Percentiles rank a stretch among this genome's conserved stretches.
These are phyloP conservation scores for Lepidochrysops patricia DNA, from an alignment of 2,888 invertebrate species.

Conservation along the genomic window DNA sequence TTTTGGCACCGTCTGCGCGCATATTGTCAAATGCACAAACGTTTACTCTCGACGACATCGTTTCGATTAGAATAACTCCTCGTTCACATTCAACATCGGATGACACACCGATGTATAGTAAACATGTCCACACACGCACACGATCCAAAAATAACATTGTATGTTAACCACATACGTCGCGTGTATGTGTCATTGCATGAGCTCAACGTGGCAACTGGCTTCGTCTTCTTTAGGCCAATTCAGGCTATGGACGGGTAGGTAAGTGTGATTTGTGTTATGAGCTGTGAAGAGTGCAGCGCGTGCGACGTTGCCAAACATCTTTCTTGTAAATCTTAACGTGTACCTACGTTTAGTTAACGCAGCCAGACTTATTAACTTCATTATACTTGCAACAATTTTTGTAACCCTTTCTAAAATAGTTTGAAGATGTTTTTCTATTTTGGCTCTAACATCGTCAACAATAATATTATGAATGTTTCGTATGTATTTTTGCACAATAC, in stretches of 20 bases:
- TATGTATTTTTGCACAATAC: not conserved
- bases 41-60: slow-evolving; percentile 31
- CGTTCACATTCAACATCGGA: slow-evolving; percentile 55
- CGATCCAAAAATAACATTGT: slow-evolving; percentile 65
- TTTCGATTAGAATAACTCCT: slow-evolving; percentile 54
- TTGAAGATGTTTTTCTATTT: not conserved
- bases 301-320: slow-evolving; percentile 17
- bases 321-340: not conserved
- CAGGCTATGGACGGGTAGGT: slow-evolving; percentile 43
- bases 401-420: not conserved
- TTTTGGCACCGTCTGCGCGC: slow-evolving; percentile 16
- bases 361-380: not conserved
- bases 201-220: slow-evolving; percentile 36
- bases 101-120: slow-evolving; percentile 68
- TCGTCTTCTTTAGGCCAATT: slow-evolving; percentile 30
- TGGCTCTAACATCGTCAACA: not conserved
- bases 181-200: slow-evolving; percentile 56
- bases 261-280: slow-evolving; percentile 29
- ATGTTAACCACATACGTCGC: slow-evolving; percentile 63
- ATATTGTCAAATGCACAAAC: not conserved
- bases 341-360: too few species aligned
- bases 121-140: slow-evolving; percentile 59
- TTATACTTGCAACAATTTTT: too few species aligned
- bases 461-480: not conserved
- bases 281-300: not conserved